These are phyloP conservation scores for Sarcophaga carnaria DNA, from an alignment of 2,888 invertebrate species.

Conservation along the genomic window DNA sequence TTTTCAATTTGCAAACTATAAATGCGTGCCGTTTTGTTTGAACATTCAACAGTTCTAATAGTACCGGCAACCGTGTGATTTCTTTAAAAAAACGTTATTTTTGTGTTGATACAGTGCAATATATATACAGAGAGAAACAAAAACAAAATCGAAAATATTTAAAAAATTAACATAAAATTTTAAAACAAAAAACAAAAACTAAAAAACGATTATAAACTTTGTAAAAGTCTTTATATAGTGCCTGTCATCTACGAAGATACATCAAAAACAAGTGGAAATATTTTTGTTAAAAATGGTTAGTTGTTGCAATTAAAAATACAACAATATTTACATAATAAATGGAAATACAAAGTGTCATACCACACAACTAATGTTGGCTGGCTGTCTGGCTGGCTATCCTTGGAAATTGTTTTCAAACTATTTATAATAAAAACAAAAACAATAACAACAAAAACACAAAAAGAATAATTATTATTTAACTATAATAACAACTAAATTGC, in stretches of 20 bases:
- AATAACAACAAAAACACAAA: neutral
- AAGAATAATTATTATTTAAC: slow-evolving; percentile 8
- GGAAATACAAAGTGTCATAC: neutral
- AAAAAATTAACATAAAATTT: slow-evolving; percentile 4
- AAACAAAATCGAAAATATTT: too few relatives aligned
- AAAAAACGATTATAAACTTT: slow-evolving; percentile 19
- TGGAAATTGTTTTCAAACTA: slow-evolving; percentile 1
- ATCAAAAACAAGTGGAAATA: slow-evolving; percentile 9
- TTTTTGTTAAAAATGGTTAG: slow-evolving; percentile 63
- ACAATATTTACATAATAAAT: slow-evolving; percentile 45
- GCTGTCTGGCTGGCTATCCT: slow-evolving; percentile 5
- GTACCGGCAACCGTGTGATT: slow-evolving; percentile 57
- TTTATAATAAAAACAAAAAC: too few relatives aligned
- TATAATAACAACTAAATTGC: slow-evolving; percentile 2
- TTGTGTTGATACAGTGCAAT: neutral
- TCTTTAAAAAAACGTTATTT: slow-evolving; percentile 31
- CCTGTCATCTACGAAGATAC: neutral
- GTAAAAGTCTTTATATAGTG: neutral
- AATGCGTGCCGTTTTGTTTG: slow-evolving; percentile 62
- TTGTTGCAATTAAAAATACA: slow-evolving; percentile 33
- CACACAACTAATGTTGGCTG: slow-evolving; percentile 23
- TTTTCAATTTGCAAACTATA: slow-evolving; percentile 64
- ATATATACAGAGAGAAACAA: neutral
- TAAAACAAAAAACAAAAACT: slow-evolving; percentile 8
- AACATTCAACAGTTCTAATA: slow-evolving; percentile 66